A percentile compares a stretch with the other conserved stretches of the same genome.
Evolutionary conservation across 2,888 invertebrate species (phyloP).

Genomic region (Drosophila silvestris): DNA sequence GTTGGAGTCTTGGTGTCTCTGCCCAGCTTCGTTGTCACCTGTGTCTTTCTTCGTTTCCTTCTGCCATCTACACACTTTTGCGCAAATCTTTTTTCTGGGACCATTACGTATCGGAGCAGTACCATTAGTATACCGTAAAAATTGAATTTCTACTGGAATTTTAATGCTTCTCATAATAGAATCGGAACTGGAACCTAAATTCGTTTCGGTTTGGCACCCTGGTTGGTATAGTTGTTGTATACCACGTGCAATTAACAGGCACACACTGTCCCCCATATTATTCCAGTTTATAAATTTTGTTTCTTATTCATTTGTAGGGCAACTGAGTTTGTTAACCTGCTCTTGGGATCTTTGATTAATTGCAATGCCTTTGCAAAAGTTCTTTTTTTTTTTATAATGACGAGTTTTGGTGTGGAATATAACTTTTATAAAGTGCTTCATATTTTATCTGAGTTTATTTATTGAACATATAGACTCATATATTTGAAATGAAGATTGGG

Average conservation of each 20-base stretch:
- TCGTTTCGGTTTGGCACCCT: not conserved
- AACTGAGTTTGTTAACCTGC: conserved; percentile 25
- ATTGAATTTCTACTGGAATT: too few species aligned
- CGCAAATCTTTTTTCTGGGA: not conserved
- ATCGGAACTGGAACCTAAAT: not conserved
- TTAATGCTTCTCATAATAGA: not conserved
- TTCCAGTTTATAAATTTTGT: conserved; percentile 29
- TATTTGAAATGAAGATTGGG: conserved; percentile 21
- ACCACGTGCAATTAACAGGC: conserved; percentile 15
- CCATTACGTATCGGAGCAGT: not conserved
- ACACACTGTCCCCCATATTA: conserved; percentile 3
- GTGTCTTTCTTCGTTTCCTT: not conserved
- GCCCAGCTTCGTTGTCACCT: too few species aligned
- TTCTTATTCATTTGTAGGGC: not conserved
- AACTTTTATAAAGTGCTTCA: not conserved
- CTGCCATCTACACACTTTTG: not conserved
- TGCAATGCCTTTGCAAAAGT: not conserved
- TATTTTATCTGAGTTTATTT: not conserved
- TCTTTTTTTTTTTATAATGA: not conserved
- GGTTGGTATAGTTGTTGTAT: not conserved
- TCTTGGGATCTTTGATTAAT: not conserved
- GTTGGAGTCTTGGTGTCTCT: too few species aligned
- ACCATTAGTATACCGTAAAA: not conserved
- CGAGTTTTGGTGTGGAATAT: not conserved
- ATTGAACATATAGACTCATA: not conserved